Conservation (phyloP, 2,113 vertebrate genomes). For the Gambusia holbrooki region DNA sequence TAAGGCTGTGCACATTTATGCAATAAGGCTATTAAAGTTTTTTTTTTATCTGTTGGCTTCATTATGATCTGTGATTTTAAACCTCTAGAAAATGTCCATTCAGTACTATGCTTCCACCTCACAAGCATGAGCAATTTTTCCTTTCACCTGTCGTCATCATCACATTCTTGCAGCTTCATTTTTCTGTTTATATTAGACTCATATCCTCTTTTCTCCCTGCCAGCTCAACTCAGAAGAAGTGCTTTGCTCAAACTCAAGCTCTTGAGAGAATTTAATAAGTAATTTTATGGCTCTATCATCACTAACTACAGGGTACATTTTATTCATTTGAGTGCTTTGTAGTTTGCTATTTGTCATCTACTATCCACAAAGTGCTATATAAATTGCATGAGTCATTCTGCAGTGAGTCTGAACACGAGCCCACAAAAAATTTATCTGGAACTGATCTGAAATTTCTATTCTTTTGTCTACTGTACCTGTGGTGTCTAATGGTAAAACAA, state of each 20-base stretch:
- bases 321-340: constrained; percentile 71
- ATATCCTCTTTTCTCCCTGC: constrained; percentile 32
- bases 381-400: constrained; percentile 66
- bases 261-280: constrained; percentile 69
- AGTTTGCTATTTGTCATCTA: constrained; percentile 68
- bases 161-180: constrained; percentile 10
- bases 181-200: constrained; percentile 41
- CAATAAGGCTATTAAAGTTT: neutral
- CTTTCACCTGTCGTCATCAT: constrained; percentile 16
- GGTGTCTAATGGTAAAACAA: neutral
- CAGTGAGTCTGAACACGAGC: constrained; percentile 42
- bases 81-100: neutral
- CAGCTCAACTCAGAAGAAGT: constrained; percentile 45
- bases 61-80: neutral
- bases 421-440: constrained; percentile 19
- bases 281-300: constrained; percentile 66
- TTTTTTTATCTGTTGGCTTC: neutral
- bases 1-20: no score
- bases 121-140: neutral
- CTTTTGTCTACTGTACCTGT: neutral
- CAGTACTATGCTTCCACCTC: neutral
- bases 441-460: constrained; percentile 12
- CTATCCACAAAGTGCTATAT: constrained; percentile 64
- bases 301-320: constrained; percentile 67
- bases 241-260: constrained; percentile 58